Percentiles rank a stretch among this genome's conserved stretches.
These are phyloP conservation scores for Helogale parvula DNA, from an alignment of 2,113 vertebrate species.

Conservation along the genomic window DNA sequence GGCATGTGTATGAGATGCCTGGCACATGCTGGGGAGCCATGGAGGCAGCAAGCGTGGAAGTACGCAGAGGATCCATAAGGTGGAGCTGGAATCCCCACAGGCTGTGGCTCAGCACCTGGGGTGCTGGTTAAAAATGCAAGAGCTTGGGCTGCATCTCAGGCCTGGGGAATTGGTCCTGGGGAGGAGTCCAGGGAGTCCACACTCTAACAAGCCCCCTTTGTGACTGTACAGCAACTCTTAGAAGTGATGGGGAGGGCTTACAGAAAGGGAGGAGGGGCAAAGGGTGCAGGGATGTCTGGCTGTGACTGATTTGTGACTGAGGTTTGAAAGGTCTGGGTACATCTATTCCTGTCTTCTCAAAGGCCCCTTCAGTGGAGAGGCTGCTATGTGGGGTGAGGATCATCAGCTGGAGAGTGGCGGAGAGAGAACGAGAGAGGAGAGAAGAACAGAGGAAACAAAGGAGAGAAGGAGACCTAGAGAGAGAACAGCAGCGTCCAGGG, in stretches of 20 bases:
- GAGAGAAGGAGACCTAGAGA: background rate
- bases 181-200: background rate
- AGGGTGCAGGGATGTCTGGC: background rate
- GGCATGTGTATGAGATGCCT: background rate
- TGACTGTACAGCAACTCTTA: background rate
- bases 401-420: background rate
- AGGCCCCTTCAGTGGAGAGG: background rate
- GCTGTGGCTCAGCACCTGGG: background rate
- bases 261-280: rapidly evolving
- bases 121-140: background rate
- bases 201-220: background rate
- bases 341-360: background rate
- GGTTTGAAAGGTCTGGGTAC: background rate
- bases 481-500: background rate
- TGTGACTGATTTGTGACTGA: background rate
- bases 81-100: background rate
- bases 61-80: background rate
- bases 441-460: background rate
- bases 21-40: background rate
- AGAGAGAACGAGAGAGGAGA: background rate
- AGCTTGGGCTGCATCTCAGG: background rate
- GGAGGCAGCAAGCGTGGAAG: background rate
- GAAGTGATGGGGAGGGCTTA: rapidly evolving
- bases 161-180: background rate
- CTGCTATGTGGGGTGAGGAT: background rate